Evolutionary conservation across 1,140 invertebrate species (phyloP).

Genomic region (Cryptotermes secundus): DNA sequence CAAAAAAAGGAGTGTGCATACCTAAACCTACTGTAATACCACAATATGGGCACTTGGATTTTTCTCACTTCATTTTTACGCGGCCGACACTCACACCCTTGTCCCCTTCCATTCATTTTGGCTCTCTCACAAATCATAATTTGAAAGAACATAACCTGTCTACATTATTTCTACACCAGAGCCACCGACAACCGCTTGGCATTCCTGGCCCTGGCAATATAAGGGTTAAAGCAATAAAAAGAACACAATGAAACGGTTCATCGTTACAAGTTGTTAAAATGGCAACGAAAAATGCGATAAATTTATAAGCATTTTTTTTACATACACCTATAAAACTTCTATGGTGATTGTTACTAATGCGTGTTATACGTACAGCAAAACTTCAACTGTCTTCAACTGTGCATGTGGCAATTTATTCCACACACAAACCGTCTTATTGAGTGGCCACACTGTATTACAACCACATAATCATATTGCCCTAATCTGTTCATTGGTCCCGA

Average conservation of each 20-base stretch:
- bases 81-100: too few relatives aligned
- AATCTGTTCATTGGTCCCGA: not conserved
- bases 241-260: not conserved
- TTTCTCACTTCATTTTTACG: too few relatives aligned
- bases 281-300: not conserved
- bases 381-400: not conserved
- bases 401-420: not conserved
- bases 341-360: not conserved
- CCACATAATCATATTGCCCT: not conserved
- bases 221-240: too few relatives aligned
- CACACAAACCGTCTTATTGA: not conserved
- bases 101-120: too few relatives aligned
- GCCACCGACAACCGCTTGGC: too few relatives aligned
- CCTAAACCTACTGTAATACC: too few relatives aligned
- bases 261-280: not conserved
- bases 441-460: not conserved
- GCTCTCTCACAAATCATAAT: too few relatives aligned
- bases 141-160: too few relatives aligned
- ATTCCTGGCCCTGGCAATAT: too few relatives aligned
- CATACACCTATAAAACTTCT: not conserved
- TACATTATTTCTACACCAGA: too few relatives aligned
- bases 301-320: not conserved
- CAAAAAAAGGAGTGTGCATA: too few relatives aligned
- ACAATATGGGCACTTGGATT: too few relatives aligned
- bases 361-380: not conserved